These are phyloP conservation scores for Bombylius major DNA, from an alignment of 2,888 invertebrate genomes.

Conservation along the genomic window DNA sequence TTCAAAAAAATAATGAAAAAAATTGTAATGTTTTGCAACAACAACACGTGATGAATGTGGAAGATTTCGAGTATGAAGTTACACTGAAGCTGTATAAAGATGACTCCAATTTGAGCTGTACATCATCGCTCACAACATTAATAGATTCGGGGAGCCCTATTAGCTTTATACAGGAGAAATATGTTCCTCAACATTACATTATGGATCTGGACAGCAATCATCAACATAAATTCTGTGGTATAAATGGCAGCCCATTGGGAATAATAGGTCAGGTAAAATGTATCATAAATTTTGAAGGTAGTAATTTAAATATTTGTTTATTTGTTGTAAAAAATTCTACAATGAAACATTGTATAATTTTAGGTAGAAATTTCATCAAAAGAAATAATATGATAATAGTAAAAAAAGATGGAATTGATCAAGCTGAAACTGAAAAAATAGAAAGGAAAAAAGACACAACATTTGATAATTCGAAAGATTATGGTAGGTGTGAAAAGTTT, in stretches of 20 bases:
- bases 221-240: not conserved
- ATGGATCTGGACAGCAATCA: not conserved
- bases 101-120: too few relatives aligned
- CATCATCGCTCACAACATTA: too few relatives aligned
- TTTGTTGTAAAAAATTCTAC: not conserved
- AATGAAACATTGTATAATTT: slow-evolving; percentile 1
- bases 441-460: not conserved
- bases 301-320: not conserved
- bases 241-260: not conserved
- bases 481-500: not conserved
- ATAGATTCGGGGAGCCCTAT: not conserved
- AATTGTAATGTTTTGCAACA: too few relatives aligned
- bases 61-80: too few relatives aligned
- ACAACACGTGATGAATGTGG: too few relatives aligned
- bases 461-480: not conserved
- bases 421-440: not conserved
- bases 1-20: too few relatives aligned
- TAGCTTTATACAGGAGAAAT: not conserved
- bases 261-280: not conserved
- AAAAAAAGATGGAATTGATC: not conserved
- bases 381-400: not conserved
- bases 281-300: not conserved
- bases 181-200: not conserved
- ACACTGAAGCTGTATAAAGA: too few relatives aligned
- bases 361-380: not conserved